Percentiles rank a stretch among this genome's conserved stretches.
Conservation (phyloP, 2,797 vertebrate genomes). For the Sebastolobus altivelis region DNA sequence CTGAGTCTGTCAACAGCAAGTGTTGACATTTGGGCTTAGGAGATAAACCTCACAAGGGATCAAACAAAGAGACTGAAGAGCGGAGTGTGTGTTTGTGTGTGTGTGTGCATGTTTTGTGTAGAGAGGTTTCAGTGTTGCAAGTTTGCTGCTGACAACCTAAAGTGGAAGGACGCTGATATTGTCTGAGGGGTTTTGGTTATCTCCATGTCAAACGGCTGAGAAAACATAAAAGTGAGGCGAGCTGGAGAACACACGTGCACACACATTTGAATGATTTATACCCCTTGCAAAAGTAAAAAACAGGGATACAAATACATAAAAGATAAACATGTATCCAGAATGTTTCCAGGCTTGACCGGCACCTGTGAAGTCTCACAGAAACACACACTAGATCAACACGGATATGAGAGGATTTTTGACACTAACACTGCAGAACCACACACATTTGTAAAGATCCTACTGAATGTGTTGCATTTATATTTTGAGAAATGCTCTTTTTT, state of each 20-base stretch:
- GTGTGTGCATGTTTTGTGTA: constrained; percentile 70
- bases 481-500: not conserved
- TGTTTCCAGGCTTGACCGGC: constrained; percentile 9
- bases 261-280: constrained; percentile 37
- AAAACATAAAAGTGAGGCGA: constrained; percentile 54
- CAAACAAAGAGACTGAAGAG: constrained; percentile 84
- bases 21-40: constrained; percentile 77
- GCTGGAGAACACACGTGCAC: constrained; percentile 17
- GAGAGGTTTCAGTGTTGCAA: constrained; percentile 63
- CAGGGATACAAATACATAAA: constrained; percentile 3
- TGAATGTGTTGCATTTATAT: not conserved
- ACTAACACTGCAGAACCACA: not conserved
- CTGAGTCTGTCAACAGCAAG: constrained; percentile 72
- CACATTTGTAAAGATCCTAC: not conserved
- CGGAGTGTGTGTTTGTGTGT: constrained; percentile 44
- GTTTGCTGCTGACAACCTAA: constrained; percentile 82
- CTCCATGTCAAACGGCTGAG: constrained; percentile 51
- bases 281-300: not conserved
- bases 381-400: not conserved
- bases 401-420: not conserved
- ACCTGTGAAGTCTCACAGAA: constrained; percentile 2
- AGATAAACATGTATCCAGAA: not conserved
- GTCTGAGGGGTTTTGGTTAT: constrained; percentile 56
- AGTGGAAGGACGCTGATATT: constrained; percentile 83
- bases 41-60: constrained; percentile 81